Conservation (phyloP, 2,113 vertebrate genomes). For the Myanophis thanlyinensis region DNA sequence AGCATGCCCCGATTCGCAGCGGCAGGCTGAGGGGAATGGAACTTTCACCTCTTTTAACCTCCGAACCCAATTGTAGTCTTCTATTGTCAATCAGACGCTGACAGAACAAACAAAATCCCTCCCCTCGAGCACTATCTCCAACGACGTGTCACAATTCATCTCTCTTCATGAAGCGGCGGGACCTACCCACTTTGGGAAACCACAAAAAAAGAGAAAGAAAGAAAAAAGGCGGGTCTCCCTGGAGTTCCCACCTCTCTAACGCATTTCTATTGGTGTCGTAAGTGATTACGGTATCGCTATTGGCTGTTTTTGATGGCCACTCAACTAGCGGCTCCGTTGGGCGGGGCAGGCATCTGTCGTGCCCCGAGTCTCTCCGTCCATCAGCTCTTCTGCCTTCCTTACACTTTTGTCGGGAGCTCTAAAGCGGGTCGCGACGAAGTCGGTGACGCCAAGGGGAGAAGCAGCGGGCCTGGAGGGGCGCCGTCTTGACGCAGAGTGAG, state of each 20-base stretch:
- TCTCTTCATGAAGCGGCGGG: not conserved
- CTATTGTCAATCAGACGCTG: slow-evolving; percentile 1
- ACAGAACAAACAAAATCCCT: not conserved
- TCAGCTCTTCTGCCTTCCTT: not conserved
- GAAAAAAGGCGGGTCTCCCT: slow-evolving; percentile 15
- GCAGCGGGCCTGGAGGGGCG: slow-evolving; percentile 20
- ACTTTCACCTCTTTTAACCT: not conserved
- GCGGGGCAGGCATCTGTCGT: not conserved
- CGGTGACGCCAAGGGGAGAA: not conserved
- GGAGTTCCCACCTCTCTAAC: not conserved
- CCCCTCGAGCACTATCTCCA: slow-evolving; percentile 5
- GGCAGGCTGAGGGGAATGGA: not conserved
- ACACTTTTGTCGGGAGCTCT: not conserved
- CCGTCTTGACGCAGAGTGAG: slow-evolving; percentile 37
- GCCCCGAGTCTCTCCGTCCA: not conserved
- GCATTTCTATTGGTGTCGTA: slow-evolving; percentile 21
- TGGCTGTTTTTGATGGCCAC: slow-evolving; percentile 23
- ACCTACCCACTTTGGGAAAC: slow-evolving; percentile 33
- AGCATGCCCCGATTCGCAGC: not conserved
- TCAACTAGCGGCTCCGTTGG: slow-evolving; percentile 13
- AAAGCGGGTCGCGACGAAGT: not conserved
- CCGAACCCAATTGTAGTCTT: not conserved
- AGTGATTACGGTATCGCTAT: not conserved
- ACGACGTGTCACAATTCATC: not conserved
- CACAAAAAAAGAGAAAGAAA: not conserved